Evolutionary conservation across 2,797 vertebrate genomes (phyloP), one percentile per base, ranked within the genome.

Genomic region (Sebastiscus albofasciatus): DNA sequence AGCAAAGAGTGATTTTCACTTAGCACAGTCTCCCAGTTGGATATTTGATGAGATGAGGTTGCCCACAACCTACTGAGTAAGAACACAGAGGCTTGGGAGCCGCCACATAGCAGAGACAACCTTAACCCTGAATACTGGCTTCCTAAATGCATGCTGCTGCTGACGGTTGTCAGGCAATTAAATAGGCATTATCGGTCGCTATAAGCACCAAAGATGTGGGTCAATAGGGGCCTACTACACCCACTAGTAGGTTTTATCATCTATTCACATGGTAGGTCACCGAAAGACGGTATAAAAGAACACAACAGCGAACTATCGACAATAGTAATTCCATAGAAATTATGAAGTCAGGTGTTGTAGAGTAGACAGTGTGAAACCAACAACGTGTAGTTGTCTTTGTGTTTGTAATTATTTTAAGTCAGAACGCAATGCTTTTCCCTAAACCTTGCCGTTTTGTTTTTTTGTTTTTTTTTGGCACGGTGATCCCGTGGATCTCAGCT

Each of bases 1-100:
- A 80, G 72, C 54, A 54, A 67, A 69, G 18, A 83, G 39, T 73
- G 34, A 75, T 78, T 79, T 83, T 12, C 31, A 81, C 59, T 77
- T 67, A 75, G 65, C 29, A n/a, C 16, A 26, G 39, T 56, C 69
- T 80, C 72, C 71, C 22, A 34, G 61, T 55, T 42, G 62, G 61
- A 64, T 75, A 69, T 81, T 64, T 78, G 71, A 69, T 77, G 59
- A 80, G 70, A 62, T 33, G 73, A 82, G 46, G 60, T 60, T 66
- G 67, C 29, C 59, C 39, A 67, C 56, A 60, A 79, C 49, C 33
- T 46, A 76, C 62, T 20, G n/a, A 73, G 39, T 20, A 8, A 52
- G 6, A 78, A 60, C 14, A 75, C 9, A 8, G 33, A 80, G 36
- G 22, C 33, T 36, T 66, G 20, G 36, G n/a, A 67, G 22, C 26